Percentiles rank a stretch among this genome's conserved stretches.
Conservation (phyloP, 2,113 vertebrate genomes). For the Origma solitaria region DNA sequence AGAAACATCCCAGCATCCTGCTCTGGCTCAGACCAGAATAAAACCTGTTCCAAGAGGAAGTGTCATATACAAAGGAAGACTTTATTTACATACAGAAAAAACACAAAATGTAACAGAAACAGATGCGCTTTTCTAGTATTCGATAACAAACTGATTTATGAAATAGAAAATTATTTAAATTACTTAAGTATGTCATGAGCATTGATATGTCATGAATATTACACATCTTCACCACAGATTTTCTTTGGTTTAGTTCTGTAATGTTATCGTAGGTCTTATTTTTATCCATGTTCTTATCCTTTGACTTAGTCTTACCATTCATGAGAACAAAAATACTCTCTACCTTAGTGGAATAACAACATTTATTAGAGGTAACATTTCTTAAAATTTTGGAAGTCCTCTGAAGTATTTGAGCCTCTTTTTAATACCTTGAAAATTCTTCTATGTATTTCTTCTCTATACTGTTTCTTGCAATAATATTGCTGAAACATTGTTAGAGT, state of each 20-base stretch:
- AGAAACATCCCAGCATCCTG: not conserved
- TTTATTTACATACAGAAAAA: not conserved
- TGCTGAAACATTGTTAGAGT: not conserved
- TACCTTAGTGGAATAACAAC: not conserved
- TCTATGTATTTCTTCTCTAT: not conserved
- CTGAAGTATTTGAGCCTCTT: not conserved
- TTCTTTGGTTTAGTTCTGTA: not conserved
- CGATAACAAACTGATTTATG: not conserved
- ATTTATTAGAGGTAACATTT: not conserved
- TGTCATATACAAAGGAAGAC: not conserved
- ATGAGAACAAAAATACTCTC: not conserved
- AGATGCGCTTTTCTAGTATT: not conserved
- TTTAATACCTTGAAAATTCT: not conserved
- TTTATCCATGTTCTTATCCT: not conserved
- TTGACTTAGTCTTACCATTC: not conserved
- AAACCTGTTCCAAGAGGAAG: not conserved
- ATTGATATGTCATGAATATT: not conserved
- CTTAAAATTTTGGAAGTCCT: not conserved
- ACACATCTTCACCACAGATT: not conserved
- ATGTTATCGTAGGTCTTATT: not conserved
- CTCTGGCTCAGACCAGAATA: not conserved
- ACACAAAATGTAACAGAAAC: not conserved
- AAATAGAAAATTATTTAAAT: not conserved
- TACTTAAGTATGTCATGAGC: not conserved
- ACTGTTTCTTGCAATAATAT: not conserved